Base-by-base conservation (phyloP, 2,113 vertebrate genomes). In the Lates calcarifer region DNA sequence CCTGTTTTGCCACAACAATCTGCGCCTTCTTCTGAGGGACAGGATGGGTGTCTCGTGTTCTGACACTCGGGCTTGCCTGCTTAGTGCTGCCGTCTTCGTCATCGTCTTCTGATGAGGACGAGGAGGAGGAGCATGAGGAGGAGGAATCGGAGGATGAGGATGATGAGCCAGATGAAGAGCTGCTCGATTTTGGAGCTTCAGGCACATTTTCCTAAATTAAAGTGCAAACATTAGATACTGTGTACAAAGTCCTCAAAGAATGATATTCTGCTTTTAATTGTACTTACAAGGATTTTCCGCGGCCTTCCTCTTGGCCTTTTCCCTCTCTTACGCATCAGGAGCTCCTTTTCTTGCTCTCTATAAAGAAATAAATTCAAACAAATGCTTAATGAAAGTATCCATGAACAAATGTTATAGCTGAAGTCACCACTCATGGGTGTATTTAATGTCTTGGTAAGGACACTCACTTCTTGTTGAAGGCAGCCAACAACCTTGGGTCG, bases 11-110 rank as follows among this genome's bases (percentile, higher is more conserved):
- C 81, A 99, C 91, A 45, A 98, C 91, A 41, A 99, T 97, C 94
- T 99, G 98, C 0, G 98, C 97, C 85, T 99, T 99, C 95, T 99
- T 99, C 94, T 99, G 98, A 0, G 98, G 98, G 62, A 99, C 97
- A 0, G 97, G 97, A 82, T 98, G 97, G 0, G 96, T 95, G 75
- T 99, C 98, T 0, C 98, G 94, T 2, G 95, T 91, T 26, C 97
- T 94, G 51, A 95, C 85, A 0, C 94, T 89, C 4, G 94, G 90
- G 88, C 95, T 95, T 0, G 94, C 76, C 18, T 96, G 96, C 14
- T 95, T 82, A 0, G 87, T 91, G 66, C 95, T 57, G 7, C 79
- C n/a, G 0, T 71, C 94, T 0, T 85, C 83, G 0, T 90, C 95
- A 0, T 97, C 96, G 0, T 96, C 96, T 0, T 87, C 90, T 0